Conservation (phyloP, 64 coral and sea anemone species). For the Pachyseris speciosa region DNA sequence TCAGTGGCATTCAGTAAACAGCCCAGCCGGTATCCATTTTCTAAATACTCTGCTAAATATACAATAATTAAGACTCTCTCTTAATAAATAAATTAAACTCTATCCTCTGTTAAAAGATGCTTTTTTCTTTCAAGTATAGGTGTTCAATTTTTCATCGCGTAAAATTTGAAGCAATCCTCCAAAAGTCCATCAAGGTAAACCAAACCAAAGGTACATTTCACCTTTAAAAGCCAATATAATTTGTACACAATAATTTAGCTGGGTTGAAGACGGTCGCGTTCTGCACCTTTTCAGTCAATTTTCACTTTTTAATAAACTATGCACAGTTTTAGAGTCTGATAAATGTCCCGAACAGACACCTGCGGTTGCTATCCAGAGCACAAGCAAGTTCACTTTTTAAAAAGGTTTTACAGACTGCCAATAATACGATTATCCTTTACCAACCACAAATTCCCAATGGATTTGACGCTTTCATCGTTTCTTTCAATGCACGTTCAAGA, state of each 20-base stretch:
- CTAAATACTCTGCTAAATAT: slow-evolving; percentile 44
- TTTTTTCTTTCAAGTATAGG: background rate
- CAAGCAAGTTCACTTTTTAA: background rate
- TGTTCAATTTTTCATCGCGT: background rate
- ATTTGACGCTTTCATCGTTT: background rate
- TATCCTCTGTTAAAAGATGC: background rate
- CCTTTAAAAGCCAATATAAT: background rate
- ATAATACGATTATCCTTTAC: background rate
- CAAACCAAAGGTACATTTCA: background rate
- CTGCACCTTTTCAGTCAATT: background rate
- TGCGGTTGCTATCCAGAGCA: background rate
- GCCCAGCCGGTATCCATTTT: background rate
- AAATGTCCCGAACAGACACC: background rate
- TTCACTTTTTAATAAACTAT: too few species aligned
- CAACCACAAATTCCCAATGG: slow-evolving; percentile 24
- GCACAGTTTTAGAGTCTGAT: slow-evolving; percentile 9
- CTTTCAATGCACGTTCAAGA: too few species aligned
- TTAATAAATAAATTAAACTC: slow-evolving; percentile 53
- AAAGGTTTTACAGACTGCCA: background rate
- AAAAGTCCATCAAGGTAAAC: background rate
- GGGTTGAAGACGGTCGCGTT: background rate
- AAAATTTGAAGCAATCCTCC: background rate
- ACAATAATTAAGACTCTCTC: slow-evolving; percentile 43
- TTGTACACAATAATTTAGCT: slow-evolving; percentile 7
- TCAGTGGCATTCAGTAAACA: background rate